Evolutionary conservation across 2,113 vertebrate genomes (phyloP), one percentile per base, ranked within the genome.

Genomic region (Anser brachyrhynchus): DNA sequence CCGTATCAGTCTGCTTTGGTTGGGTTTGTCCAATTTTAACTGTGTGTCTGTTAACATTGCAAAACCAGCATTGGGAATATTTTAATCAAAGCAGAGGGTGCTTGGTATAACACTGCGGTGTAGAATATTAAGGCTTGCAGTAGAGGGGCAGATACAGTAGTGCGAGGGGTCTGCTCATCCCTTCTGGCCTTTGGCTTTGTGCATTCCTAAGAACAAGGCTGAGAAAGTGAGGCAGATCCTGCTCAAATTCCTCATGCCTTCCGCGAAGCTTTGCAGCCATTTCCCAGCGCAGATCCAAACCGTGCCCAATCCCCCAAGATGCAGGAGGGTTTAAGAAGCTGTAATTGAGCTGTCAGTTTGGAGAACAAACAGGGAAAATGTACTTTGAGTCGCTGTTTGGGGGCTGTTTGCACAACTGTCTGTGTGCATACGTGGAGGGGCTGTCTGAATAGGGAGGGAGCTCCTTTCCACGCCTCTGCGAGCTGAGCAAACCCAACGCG

Each of bases 341-440:
- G 67, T 77, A 71, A 92, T 57, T 86, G 84, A 96, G 84, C 93
- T 77, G 92, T 93, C 84, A 75, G 89, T 82, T 87, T 79, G 91
- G 54, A 92, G 95, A 94, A 73, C 87, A 95, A 96, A 96, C 69
- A 89, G 49, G 29, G 28, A 6, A 85, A 84, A 91, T 94, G 94
- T 92, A 43, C 87, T 82, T 59, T 80, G 79, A 49, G 87, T 78
- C 84, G 87, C 52, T 58, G 25, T 33, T 66, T 52, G 65, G 11
- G 86, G 66, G 72, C 71, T 97, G 92, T 96, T 95, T 97, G 93
- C 87, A 58, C 84, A 95, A 5, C 33, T 57, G 94, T 76, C 95
- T 91, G 94, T n/a, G 76, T 81, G 85, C 64, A 2, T 20, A 55
- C 10, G 43, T 26, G 58, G 6, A 7, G 69, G 80, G 26, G 14